Base-by-base conservation (phyloP, 1,140 invertebrate species). In the Diorhabda carinulata region DNA sequence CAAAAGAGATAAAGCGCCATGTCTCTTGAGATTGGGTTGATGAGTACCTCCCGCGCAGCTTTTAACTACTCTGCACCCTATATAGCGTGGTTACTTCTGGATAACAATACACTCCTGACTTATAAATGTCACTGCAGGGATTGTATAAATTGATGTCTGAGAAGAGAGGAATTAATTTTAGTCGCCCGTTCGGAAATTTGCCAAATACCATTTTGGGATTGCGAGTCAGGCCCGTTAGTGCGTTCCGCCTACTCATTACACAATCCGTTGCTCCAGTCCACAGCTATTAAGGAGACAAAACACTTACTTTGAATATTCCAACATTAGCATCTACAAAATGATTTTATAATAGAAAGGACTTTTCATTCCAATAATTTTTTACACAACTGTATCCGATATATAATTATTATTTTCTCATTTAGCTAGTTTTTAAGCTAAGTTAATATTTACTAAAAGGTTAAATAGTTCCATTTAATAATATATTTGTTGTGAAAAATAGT, bases 31-130 rank as follows among this genome's bases (percentile, higher is more conserved):
- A 76, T 73, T 70, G 71, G 72, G 69, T 77, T 78, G 76, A 79
- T 78, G 77, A 79, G 76, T 73, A 72, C 73, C 74, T 74, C 72
- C 70, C 70, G 70, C 74, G 69, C 72, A 75, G 78, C 78, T 79
- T 79, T 79, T 77, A 79, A 79, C 76, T 78, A 78, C 76, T 77
- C 76, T 68, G 72, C 69, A 69, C 72, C 77, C 47, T 10, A 73
- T 70, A 74, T 64, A 74, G 70, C 74, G 75, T 73, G 75, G 75
- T 76, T 76, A 76, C 75, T 77, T 75, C 72, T 73, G 76, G 74
- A 78, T 78, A 79, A 79, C 78, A 79, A 79, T 78, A 79, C 76
- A 79, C 75, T 76, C 69, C 74, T 79, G 78, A 77, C 78, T 79
- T 79, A 78, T 78, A 79, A 79, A 79, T 77, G 78, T 78, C 78